Percentiles rank a stretch among this genome's conserved stretches.
phyloP scores from a whole-genome alignment of 2,888 invertebrate genomes.

The Bombyx huttoni region DNA sequence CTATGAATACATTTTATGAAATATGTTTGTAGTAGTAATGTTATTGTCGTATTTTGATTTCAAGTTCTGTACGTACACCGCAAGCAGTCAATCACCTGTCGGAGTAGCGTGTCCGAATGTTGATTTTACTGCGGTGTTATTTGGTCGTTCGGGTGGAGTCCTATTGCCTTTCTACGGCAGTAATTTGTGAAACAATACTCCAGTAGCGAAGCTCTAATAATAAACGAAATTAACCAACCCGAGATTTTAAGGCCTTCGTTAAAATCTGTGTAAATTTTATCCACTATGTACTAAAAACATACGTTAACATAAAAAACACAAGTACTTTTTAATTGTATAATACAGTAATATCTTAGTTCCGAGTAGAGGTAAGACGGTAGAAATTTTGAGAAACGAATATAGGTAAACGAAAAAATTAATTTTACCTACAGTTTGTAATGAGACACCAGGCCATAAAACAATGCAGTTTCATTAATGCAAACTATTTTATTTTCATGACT shows the following conservation, averaged over 20 bases:
- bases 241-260: slow-evolving; percentile 9
- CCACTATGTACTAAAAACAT: neutral
- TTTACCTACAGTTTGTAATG: too few relatives aligned
- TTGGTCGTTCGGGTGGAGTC: slow-evolving; percentile 22
- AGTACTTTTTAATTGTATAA: too few relatives aligned
- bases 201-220: slow-evolving; percentile 18
- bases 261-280: neutral
- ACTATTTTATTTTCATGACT: too few relatives aligned
- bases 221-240: slow-evolving; percentile 18
- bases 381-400: too few relatives aligned
- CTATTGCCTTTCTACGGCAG: slow-evolving; percentile 24
- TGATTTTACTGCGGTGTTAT: slow-evolving; percentile 10
- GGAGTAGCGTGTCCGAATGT: neutral
- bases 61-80: neutral
- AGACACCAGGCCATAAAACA: too few relatives aligned
- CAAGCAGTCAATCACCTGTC: neutral
- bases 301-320: neutral
- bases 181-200: slow-evolving; percentile 38
- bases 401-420: too few relatives aligned
- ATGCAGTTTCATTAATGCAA: too few relatives aligned
- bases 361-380: too few relatives aligned
- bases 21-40: too few relatives aligned
- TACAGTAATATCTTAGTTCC: too few relatives aligned
- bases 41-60: too few relatives aligned
- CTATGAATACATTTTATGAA: too few relatives aligned